Conservation (phyloP, 2,113 vertebrate genomes). For the Lanius ludovicianus region DNA sequence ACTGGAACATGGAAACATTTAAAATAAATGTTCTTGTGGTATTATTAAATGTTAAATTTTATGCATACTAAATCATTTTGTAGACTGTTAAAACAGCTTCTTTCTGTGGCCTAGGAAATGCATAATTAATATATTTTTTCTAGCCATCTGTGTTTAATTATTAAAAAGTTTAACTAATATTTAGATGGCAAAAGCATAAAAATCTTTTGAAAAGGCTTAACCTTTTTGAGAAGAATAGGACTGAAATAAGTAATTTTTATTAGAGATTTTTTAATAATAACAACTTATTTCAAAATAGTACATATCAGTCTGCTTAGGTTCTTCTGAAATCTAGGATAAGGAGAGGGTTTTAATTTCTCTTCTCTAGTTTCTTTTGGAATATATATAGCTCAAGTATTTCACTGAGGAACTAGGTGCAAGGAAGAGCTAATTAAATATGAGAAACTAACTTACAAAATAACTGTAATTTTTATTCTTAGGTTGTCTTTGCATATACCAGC, state of each 20-base stretch:
- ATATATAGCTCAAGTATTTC: background rate
- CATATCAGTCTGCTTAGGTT: background rate
- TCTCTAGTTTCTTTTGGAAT: background rate
- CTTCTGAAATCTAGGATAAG: background rate
- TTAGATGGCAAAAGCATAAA: slow-evolving; percentile 28
- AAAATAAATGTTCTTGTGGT: slow-evolving; percentile 18
- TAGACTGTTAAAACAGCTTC: background rate
- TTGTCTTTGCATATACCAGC: background rate
- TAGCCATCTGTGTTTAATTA: slow-evolving; percentile 36
- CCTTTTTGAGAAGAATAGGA: background rate
- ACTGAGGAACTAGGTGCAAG: background rate
- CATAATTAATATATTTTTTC: slow-evolving; percentile 60
- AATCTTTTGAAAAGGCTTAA: background rate
- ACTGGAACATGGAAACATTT: slow-evolving; percentile 34
- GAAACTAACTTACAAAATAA: background rate
- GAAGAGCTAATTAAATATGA: background rate
- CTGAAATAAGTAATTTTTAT: background rate
- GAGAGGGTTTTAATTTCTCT: background rate
- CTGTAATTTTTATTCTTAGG: background rate
- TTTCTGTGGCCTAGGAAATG: slow-evolving; percentile 30
- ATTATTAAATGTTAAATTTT: slow-evolving; percentile 34
- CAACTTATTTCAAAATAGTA: background rate
- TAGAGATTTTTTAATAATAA: background rate
- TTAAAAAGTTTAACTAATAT: slow-evolving; percentile 49
- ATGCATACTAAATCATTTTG: slow-evolving; percentile 21